Base-by-base conservation (phyloP, 2,888 invertebrate genomes). In the Hemithea aestivaria region DNA sequence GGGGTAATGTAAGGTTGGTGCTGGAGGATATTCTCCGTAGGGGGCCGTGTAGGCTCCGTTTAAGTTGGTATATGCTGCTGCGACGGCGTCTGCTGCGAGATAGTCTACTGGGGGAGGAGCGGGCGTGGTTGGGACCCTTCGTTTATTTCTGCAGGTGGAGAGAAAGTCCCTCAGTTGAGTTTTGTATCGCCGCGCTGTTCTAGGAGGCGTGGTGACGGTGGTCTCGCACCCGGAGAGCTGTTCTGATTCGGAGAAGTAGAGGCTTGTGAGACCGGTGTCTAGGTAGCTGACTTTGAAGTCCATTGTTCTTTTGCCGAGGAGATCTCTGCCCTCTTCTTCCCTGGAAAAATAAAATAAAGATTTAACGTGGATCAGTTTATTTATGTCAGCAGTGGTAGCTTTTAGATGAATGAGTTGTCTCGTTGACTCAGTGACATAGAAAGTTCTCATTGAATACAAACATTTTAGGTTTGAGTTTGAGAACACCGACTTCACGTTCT, bases 271-370 rank as follows among this genome's bases (percentile, higher is more conserved):
- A 8, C 96, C 96, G 0, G 96, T 96, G 73, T 97, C 97, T 63
- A 98, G 90, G 82, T 99, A 99, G 73, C 98, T 98, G 37, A 97
- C 97, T 90, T 99, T 98, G 82, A 98, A 99, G 82, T 99, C 98
- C 95, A 98, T 98, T 4, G 98, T 99, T 51, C 99, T 91, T 80
- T 99, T 99, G 21, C 98, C 98, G 30, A 99, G 89, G 45, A 99
- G 88, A 81, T 99, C 99, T 51, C 97, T 91, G 7, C 99, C 99
- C 88, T 99, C 99, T 81, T 99, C 99, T 74, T 99, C 99, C 91
- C 97, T 97, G 80, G 23, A 87, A 77, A 37, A 32, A 35, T 24
- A 23, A 32, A 6, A 35, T n/a, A 9, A 23, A 16, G 11, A 12
- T 21, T 9, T 12, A n/a, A n/a, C n/a, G n/a, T n/a, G n/a, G n/a